Conservation (phyloP, 1,140 invertebrate genomes). For the Zaprionus africanus region DNA sequence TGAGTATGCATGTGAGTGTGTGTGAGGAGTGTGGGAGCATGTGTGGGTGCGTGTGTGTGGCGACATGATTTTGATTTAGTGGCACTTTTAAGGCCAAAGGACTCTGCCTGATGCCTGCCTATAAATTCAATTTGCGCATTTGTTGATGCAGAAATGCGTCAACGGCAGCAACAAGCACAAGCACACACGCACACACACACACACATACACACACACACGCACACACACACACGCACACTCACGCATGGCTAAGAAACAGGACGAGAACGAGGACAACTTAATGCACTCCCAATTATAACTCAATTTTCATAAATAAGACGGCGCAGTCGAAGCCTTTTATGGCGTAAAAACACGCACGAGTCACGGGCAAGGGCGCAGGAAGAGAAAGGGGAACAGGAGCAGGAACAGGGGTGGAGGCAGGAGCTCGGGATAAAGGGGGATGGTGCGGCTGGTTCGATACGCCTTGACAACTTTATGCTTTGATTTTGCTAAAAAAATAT, state of each 20-base stretch:
- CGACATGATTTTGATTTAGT: constrained; percentile 83
- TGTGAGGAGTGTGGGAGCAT: constrained; percentile 11
- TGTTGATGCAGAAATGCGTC: constrained; percentile 81
- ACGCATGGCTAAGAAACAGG: not conserved
- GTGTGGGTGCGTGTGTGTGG: constrained; percentile 34
- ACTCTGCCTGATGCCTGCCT: constrained; percentile 54
- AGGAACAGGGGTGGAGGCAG: constrained; percentile 9
- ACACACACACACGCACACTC: constrained; percentile 9
- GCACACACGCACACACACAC: not conserved
- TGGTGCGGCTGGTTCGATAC: constrained; percentile 49
- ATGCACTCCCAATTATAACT: constrained; percentile 83
- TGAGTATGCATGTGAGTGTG: not conserved
- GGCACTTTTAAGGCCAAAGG: constrained; percentile 77
- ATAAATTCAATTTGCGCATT: constrained; percentile 83
- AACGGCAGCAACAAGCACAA: constrained; percentile 49
- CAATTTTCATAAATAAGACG: constrained; percentile 81
- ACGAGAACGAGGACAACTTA: constrained; percentile 61
- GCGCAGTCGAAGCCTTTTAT: constrained; percentile 32
- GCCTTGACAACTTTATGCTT: constrained; percentile 81
- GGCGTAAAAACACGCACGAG: constrained; percentile 59
- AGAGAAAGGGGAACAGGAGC: not conserved
- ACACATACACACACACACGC: not conserved
- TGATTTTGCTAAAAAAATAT: constrained; percentile 55
- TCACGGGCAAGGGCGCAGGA: not conserved
- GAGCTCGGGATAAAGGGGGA: not conserved